phyloP scores from a whole-genome alignment of 2,797 vertebrate genomes.

The Poeciliopsis infans region DNA sequence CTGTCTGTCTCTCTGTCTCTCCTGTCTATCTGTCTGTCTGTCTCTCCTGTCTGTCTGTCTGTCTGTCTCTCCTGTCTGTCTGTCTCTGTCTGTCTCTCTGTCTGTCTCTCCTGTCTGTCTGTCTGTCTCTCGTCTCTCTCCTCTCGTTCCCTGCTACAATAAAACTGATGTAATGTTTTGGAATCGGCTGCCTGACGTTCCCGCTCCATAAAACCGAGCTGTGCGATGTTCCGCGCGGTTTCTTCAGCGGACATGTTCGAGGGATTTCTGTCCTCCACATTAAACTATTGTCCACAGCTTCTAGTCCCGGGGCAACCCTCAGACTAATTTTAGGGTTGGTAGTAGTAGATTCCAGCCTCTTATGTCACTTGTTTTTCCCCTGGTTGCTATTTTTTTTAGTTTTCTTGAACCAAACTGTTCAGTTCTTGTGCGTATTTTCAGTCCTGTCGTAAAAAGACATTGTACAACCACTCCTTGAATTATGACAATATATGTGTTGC shows the following conservation, averaged over 20 bases:
- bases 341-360: slow-evolving; percentile 78
- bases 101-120: too few species aligned
- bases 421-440: slow-evolving; percentile 45
- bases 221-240: slow-evolving; percentile 58
- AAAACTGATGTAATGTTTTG: slow-evolving; percentile 81
- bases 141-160: slow-evolving; percentile 74
- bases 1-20: too few species aligned
- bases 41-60: too few species aligned
- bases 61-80: too few species aligned
- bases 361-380: slow-evolving; percentile 76
- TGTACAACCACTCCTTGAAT: slow-evolving; percentile 35
- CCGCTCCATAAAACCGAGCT: slow-evolving; percentile 64
- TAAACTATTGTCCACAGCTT: slow-evolving; percentile 70
- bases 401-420: slow-evolving; percentile 44
- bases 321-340: slow-evolving; percentile 76
- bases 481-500: slow-evolving; percentile 37
- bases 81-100: too few species aligned
- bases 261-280: slow-evolving; percentile 69
- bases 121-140: too few species aligned
- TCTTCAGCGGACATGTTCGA: slow-evolving; percentile 61
- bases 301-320: slow-evolving; percentile 66
- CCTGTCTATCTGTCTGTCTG: too few species aligned
- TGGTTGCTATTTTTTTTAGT: slow-evolving; percentile 53
- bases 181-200: slow-evolving; percentile 47
- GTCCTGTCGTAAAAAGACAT: slow-evolving; percentile 40